Base-by-base conservation (phyloP, 2,113 vertebrate species). In the Edolisoma coerulescens region DNA sequence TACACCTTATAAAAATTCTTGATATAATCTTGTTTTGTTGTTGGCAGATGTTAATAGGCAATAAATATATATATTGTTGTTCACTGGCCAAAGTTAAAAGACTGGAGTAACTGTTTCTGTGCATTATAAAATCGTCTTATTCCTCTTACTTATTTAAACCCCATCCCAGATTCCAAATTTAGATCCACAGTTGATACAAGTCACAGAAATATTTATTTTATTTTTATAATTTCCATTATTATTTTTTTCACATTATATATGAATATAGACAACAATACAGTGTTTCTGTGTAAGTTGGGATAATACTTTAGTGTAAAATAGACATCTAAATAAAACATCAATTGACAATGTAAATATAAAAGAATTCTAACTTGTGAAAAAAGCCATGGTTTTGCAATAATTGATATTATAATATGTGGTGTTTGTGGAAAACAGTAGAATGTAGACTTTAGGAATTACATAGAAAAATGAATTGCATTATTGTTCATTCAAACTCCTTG, bases 101-200 rank as follows among this genome's bases (percentile, higher is more conserved):
- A 54, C 39, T 75, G 57, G 85, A 95, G 67, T 96, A 95, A 95
- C 39, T 78, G 64, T 87, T 97, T 97, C 70, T 65, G 61, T 91
- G 52, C 45, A 84, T 94, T 91, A 95, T 94, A 88, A 96, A 56
- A 61, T 28, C 63, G 47, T 74, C 92, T 94, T 65, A 52, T 92
- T 95, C 63, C 59, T 94, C 68, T 75, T 60, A 30, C 49, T 95
- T 82, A 26, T 85, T 79, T 83, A 65, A 87, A 44, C 5, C 3
- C 4, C 7, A 49, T 32, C 17, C 14, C 21, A 41, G 26, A 50
- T 73, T 57, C 18, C 23, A 67, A 42, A 60, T 79, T 63, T 78
- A 68, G 20, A 79, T 45, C 44, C 39, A 1, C 10, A n/a, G 24
- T 57, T 45, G 14, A 33, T 63, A 59, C 0, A 73, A 91, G 19